These are phyloP conservation scores for Calliopum simillimum DNA, from an alignment of 2,888 invertebrate species.

Conservation along the genomic window DNA sequence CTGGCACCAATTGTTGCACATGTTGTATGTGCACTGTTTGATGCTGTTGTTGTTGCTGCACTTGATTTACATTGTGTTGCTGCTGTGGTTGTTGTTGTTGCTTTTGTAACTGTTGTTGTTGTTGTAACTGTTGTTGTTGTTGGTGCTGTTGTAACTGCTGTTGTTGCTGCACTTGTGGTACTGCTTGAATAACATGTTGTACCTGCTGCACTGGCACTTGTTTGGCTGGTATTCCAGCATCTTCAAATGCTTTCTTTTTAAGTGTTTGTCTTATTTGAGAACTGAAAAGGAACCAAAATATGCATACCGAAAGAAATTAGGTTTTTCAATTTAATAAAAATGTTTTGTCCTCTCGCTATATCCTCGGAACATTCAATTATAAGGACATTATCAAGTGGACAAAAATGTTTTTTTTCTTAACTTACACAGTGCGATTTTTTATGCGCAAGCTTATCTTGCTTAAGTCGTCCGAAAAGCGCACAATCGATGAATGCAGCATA, in stretches of 20 bases:
- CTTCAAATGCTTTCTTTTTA: constrained; percentile 89
- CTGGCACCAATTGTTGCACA: constrained; percentile 55
- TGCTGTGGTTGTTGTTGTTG: constrained; percentile 53
- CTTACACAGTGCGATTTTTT: constrained; percentile 95
- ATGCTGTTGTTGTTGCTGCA: constrained; percentile 60
- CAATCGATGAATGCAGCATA: constrained; percentile 90
- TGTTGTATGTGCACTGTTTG: constrained; percentile 58
- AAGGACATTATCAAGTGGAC: constrained; percentile 49
- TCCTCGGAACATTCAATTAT: too few relatives aligned
- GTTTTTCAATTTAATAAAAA: constrained; percentile 42
- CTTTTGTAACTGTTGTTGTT: too few relatives aligned
- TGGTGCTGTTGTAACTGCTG: too few relatives aligned
- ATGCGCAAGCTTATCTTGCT: constrained; percentile 94
- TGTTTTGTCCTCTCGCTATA: constrained; percentile 62
- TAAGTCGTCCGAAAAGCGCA: constrained; percentile 92
- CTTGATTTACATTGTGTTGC: too few relatives aligned
- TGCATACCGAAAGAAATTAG: too few relatives aligned
- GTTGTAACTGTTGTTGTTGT: too few relatives aligned
- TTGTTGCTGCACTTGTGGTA: constrained; percentile 66
- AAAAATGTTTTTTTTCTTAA: constrained; percentile 32
- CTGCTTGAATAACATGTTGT: constrained; percentile 65
- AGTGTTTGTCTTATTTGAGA: constrained; percentile 87
- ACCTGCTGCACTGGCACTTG: constrained; percentile 71
- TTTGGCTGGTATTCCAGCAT: constrained; percentile 83
- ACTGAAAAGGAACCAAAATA: constrained; percentile 69